Evolutionary conservation across 1,140 invertebrate species (phyloP).

Genomic region (Fopius arisanus): DNA sequence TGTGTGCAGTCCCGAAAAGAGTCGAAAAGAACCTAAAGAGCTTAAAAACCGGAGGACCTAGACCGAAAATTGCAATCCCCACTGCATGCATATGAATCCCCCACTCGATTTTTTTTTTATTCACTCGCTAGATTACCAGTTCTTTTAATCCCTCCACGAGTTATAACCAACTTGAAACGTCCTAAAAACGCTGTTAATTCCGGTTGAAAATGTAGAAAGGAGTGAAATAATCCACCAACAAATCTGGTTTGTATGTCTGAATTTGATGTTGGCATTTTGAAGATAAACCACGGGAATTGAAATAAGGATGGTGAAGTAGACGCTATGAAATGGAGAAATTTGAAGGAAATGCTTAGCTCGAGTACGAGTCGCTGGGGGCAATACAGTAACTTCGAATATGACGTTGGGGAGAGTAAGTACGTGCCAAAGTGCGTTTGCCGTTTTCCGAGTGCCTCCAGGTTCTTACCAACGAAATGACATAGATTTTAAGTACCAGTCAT

Average conservation of each 20-base stretch:
- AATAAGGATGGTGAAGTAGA: neutral
- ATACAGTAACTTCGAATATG: constrained; percentile 18
- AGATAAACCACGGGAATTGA: neutral
- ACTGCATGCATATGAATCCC: neutral
- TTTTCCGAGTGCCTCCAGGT: constrained; percentile 12
- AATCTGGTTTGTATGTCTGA: neutral
- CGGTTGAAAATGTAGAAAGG: too few species aligned
- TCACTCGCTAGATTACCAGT: neutral
- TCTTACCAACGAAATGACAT: neutral
- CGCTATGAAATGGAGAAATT: neutral
- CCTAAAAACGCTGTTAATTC: neutral
- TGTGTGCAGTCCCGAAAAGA: neutral
- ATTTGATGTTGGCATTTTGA: neutral
- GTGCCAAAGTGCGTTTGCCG: constrained; percentile 25
- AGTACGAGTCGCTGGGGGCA: constrained; percentile 4
- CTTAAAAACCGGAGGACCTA: neutral
- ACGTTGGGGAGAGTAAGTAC: constrained; percentile 24
- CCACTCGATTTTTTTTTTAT: neutral
- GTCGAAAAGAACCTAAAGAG: neutral
- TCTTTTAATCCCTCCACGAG: neutral
- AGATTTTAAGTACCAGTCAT: constrained; percentile 23
- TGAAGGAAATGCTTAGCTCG: neutral
- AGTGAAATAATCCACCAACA: neutral
- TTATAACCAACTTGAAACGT: neutral
- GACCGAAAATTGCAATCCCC: neutral